Conservation (phyloP, 2,797 vertebrate species). For the Fringilla coelebs region DNA sequence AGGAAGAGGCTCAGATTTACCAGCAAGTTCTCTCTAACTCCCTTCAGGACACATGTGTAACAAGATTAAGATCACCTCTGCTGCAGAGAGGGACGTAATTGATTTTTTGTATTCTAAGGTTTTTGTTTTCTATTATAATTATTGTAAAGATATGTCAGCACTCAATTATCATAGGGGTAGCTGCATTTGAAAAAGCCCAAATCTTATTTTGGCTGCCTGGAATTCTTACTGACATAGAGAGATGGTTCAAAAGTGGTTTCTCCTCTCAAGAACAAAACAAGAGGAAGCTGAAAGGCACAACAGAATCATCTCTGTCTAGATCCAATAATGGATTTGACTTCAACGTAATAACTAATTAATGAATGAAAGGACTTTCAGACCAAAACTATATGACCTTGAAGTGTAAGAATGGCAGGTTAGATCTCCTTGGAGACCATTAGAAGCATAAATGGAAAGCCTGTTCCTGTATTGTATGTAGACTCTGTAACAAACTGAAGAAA, state of each 20-base stretch:
- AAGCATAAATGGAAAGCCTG: background rate
- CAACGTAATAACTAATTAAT: background rate
- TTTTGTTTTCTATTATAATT: background rate
- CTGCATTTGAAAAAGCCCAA: background rate
- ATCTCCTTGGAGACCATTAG: constrained; percentile 8
- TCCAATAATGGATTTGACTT: background rate
- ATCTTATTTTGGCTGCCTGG: background rate
- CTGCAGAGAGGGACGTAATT: background rate
- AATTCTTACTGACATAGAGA: background rate
- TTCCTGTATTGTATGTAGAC: rapidly evolving
- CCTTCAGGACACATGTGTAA: background rate
- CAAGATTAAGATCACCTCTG: background rate
- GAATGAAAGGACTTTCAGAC: constrained; percentile 9
- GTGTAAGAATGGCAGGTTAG: background rate
- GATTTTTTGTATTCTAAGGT: background rate
- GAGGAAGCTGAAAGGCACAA: background rate
- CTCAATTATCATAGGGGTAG: background rate
- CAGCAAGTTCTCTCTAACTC: background rate
- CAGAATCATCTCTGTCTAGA: background rate
- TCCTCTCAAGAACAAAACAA: background rate
- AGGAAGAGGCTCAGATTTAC: background rate
- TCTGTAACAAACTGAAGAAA: background rate
- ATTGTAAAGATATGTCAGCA: background rate
- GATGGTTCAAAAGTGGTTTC: background rate
- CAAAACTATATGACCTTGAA: constrained; percentile 22